These are phyloP conservation scores for Prostheceraeus crozeri DNA, from an alignment of 2,888 invertebrate genomes.

Conservation along the genomic window DNA sequence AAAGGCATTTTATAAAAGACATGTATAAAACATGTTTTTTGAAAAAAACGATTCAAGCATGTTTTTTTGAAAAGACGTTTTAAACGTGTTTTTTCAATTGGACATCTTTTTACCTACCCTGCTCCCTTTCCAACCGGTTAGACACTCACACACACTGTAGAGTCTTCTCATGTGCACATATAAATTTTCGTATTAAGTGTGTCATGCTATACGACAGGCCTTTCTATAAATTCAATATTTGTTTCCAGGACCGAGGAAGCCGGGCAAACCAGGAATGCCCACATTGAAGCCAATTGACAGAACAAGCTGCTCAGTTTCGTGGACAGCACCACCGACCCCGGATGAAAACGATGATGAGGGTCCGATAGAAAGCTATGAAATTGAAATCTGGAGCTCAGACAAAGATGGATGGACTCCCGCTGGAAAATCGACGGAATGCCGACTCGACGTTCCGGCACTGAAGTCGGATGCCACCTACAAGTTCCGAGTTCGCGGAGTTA, in stretches of 20 bases:
- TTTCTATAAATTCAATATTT: too few relatives aligned
- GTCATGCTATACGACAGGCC: too few relatives aligned
- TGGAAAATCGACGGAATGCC: not conserved
- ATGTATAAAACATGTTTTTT: too few relatives aligned
- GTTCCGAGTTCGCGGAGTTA: slow-evolving; percentile 43
- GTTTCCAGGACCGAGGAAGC: slow-evolving; percentile 29
- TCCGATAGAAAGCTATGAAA: slow-evolving; percentile 50
- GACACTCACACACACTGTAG: too few relatives aligned
- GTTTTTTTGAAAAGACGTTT: too few relatives aligned
- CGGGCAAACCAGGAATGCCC: slow-evolving; percentile 35
- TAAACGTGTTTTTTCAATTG: too few relatives aligned
- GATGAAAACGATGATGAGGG: slow-evolving; percentile 51
- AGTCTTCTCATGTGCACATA: too few relatives aligned
- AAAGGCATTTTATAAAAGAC: too few relatives aligned
- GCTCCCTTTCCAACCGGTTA: too few relatives aligned
- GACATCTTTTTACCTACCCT: too few relatives aligned
- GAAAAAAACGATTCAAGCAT: too few relatives aligned
- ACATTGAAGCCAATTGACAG: slow-evolving; percentile 27
- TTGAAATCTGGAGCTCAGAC: slow-evolving; percentile 44
- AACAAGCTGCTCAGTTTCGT: slow-evolving; percentile 44
- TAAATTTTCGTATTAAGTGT: too few relatives aligned
- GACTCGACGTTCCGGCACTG: slow-evolving; percentile 28
- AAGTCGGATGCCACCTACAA: slow-evolving; percentile 45
- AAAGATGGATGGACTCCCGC: slow-evolving; percentile 34
- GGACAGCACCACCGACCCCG: slow-evolving; percentile 51